Conservation (phyloP, 2,113 vertebrate species). For the Poeciliopsis occidentalis region DNA sequence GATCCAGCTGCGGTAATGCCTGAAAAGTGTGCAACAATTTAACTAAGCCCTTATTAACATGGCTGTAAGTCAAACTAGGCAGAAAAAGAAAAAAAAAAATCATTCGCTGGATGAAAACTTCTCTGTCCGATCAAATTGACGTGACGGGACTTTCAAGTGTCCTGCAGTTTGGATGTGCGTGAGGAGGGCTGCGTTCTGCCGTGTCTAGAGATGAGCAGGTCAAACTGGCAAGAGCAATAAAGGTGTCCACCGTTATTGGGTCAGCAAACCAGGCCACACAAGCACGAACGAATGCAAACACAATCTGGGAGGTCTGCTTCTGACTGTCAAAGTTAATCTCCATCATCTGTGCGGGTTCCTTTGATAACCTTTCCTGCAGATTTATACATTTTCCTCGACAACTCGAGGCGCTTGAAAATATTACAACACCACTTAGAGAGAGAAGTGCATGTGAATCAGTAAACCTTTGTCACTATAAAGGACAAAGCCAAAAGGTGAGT, state of each 20-base stretch:
- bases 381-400: background rate
- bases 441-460: background rate
- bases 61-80: background rate
- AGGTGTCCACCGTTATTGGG: slow-evolving; percentile 50
- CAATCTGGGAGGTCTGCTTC: background rate
- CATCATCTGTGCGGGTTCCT: background rate
- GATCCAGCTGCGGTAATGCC: background rate
- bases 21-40: background rate
- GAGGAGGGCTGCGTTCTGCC: slow-evolving; percentile 29
- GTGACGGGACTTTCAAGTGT: slow-evolving; percentile 32
- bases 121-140: too few relatives aligned
- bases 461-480: background rate
- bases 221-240: slow-evolving; percentile 48
- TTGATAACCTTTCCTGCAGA: background rate
- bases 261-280: slow-evolving; percentile 46
- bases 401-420: background rate
- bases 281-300: slow-evolving; percentile 14
- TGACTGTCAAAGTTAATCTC: background rate
- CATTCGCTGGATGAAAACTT: too few relatives aligned
- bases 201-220: slow-evolving; percentile 3
- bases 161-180: slow-evolving; percentile 18
- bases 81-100: too few relatives aligned
- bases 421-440: background rate
- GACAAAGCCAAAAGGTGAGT: background rate
- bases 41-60: background rate